phyloP scores from a whole-genome alignment of 1,140 invertebrate species.

The Parapsyche elsis region DNA sequence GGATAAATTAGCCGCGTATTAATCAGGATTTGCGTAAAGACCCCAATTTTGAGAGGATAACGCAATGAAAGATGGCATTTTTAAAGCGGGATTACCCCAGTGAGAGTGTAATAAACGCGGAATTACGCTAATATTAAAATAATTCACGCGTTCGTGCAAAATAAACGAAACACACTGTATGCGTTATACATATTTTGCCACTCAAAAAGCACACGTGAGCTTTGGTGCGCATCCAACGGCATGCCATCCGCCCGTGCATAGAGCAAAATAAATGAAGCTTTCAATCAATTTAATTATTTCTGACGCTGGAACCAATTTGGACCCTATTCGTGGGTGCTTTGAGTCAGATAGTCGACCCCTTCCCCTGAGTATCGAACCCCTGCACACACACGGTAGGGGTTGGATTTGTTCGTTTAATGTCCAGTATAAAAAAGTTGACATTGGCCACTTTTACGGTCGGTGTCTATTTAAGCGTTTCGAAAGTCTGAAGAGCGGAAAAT shows the following conservation, averaged over 20 bases:
- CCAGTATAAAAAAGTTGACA: slow-evolving; percentile 11
- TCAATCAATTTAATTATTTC: neutral
- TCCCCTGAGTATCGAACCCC: neutral
- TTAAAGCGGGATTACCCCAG: neutral
- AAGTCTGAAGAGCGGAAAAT: neutral
- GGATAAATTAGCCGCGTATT: slow-evolving; percentile 13
- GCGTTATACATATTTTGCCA: too few species aligned
- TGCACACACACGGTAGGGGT: neutral
- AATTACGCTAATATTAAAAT: too few species aligned
- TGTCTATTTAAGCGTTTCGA: neutral
- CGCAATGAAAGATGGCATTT: slow-evolving; percentile 8
- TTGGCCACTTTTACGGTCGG: slow-evolving; percentile 9
- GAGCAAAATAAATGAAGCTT: neutral
- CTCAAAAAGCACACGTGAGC: too few species aligned
- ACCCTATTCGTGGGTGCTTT: neutral
- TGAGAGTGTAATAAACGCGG: too few species aligned
- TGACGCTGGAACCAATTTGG: neutral
- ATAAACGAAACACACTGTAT: too few species aligned
- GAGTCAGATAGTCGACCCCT: neutral
- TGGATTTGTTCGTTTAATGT: slow-evolving; percentile 2
- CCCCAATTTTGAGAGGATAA: neutral
- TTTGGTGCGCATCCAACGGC: too few species aligned
- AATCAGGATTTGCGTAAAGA: slow-evolving; percentile 17
- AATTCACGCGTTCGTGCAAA: too few species aligned
- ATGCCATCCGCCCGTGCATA: too few species aligned